Evolutionary conservation across 2,113 vertebrate species (phyloP).

Genomic region (Nycticorax nycticorax): DNA sequence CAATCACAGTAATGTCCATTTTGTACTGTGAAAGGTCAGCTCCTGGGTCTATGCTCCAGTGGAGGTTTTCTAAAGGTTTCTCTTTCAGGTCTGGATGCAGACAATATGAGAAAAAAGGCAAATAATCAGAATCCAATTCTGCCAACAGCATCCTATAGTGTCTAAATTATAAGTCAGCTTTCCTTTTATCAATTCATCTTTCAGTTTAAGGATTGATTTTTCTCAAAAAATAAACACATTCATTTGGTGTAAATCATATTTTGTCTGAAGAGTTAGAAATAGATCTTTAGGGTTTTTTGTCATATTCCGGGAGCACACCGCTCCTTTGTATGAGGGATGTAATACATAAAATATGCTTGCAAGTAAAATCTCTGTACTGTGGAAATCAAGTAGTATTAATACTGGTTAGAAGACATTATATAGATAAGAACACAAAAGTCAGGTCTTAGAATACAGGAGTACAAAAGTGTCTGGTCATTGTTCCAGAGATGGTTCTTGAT

Average conservation of each 20-base stretch:
- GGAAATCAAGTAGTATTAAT: background rate
- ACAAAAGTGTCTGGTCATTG: background rate
- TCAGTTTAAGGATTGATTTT: background rate
- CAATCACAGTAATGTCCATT: constrained; percentile 75
- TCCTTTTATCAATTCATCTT: background rate
- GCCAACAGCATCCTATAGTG: background rate
- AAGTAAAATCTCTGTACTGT: background rate
- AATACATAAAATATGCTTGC: background rate
- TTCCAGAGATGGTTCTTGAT: background rate
- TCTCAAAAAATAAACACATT: background rate
- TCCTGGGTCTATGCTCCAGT: constrained; percentile 92
- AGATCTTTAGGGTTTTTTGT: background rate
- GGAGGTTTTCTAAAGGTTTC: constrained; percentile 76
- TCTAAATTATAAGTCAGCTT: background rate
- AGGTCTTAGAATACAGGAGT: background rate
- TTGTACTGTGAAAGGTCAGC: constrained; percentile 85
- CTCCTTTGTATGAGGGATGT: background rate
- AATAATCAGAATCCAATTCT: background rate
- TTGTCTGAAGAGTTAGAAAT: background rate
- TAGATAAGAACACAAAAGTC: background rate
- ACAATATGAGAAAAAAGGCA: background rate
- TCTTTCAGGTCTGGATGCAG: constrained; percentile 51
- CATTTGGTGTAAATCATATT: background rate
- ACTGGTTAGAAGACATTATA: background rate
- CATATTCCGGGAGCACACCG: background rate